These are phyloP conservation scores for Cottus gobio DNA, from an alignment of 2,113 vertebrate genomes.

Conservation along the genomic window DNA sequence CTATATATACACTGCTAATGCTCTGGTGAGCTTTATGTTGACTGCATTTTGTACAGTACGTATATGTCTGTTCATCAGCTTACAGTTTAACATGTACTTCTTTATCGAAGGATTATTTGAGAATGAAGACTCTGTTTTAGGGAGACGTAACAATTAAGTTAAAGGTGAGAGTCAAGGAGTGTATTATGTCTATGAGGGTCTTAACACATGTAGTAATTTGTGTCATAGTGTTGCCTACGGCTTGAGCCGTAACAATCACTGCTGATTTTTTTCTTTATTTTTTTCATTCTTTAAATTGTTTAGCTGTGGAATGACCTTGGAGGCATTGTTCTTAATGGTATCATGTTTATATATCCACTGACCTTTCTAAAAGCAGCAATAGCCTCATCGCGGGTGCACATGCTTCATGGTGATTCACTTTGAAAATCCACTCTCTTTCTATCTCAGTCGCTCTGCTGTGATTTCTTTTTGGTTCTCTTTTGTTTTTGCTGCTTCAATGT, in stretches of 20 bases:
- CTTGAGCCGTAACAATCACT: neutral
- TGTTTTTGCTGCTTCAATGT: neutral
- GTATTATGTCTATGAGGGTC: neutral
- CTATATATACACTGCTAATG: slow-evolving; percentile 21
- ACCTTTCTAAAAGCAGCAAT: slow-evolving; percentile 17
- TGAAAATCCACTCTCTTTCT: neutral
- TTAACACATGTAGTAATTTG: neutral
- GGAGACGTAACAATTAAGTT: neutral
- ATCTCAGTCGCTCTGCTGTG: neutral
- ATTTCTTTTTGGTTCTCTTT: neutral
- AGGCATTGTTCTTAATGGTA: slow-evolving; percentile 26
- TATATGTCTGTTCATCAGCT: slow-evolving; percentile 13
- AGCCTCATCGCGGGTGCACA: neutral
- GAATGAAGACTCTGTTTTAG: neutral
- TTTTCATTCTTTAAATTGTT: neutral
- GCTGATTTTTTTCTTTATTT: neutral
- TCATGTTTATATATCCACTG: slow-evolving; percentile 10
- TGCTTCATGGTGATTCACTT: slow-evolving; percentile 15
- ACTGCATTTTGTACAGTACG: slow-evolving; percentile 9
- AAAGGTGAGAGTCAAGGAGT: neutral
- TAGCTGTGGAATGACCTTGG: slow-evolving; percentile 9
- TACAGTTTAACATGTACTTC: neutral
- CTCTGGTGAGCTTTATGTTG: slow-evolving; percentile 15
- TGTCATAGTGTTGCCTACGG: neutral
- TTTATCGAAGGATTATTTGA: neutral